A percentile compares a stretch with the other conserved stretches of the same genome.
These are phyloP conservation scores for Epistrophe eligans DNA, from an alignment of 2,888 invertebrate genomes.

Conservation along the genomic window DNA sequence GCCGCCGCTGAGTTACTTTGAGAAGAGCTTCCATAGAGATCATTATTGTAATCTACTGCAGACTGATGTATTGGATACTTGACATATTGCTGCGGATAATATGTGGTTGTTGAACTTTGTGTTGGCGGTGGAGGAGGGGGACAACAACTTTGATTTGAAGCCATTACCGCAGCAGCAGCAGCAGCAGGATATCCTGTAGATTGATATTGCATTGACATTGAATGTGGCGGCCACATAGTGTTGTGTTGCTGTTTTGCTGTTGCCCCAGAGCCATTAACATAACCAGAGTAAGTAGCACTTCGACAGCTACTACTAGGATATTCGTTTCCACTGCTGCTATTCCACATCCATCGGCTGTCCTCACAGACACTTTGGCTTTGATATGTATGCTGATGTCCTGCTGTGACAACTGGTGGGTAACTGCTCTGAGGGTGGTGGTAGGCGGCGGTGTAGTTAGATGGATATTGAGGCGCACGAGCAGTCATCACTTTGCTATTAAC, in stretches of 20 bases:
- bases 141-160: conserved; percentile 61
- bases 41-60: conserved; percentile 55
- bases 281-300: conserved; percentile 53
- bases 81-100: conserved; percentile 67
- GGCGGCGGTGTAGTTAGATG: conserved; percentile 41
- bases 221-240: conserved; percentile 55
- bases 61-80: conserved; percentile 59
- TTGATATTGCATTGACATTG: conserved; percentile 66
- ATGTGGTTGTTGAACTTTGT: conserved; percentile 47
- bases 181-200: conserved; percentile 55
- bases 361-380: conserved; percentile 71
- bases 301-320: conserved; percentile 56
- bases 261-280: conserved; percentile 46
- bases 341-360: conserved; percentile 72
- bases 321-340: conserved; percentile 40
- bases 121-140: conserved; percentile 10
- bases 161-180: conserved; percentile 21
- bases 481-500: conserved; percentile 57
- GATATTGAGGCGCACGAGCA: conserved; percentile 53
- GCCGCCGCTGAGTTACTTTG: conserved; percentile 38
- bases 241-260: conserved; percentile 49
- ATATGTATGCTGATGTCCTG: conserved; percentile 71
- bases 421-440: conserved; percentile 53
- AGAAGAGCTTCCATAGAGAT: conserved; percentile 62
- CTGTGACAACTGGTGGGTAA: conserved; percentile 58